Evolutionary conservation across 2,888 invertebrate species (phyloP), one percentile per base, ranked within the genome.

Genomic region (Hypena proboscidalis): DNA sequence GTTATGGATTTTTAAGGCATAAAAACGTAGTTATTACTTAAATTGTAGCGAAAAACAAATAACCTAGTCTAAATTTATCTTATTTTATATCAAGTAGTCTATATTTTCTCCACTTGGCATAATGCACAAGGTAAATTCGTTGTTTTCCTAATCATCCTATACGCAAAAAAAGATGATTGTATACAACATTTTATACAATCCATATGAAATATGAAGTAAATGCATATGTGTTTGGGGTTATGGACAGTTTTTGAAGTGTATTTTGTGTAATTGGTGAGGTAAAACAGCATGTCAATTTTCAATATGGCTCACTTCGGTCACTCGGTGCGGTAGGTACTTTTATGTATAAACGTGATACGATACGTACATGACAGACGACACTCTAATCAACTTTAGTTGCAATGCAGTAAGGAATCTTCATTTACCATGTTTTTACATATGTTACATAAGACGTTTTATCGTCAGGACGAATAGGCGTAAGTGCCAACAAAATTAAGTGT

Each of bases 291-390:
- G 67, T 73, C 58, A 74, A 75, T 79, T 80, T 83, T 77, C 86
- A 87, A 86, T 80, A 87, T 85, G 87, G 87, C 86, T 77, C 77
- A 66, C 75, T 70, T 66, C 70, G 67, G 72, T 71, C 68, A 62
- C 57, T 69, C 66, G 35, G 48, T 62, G 57, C 67, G 56, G 58
- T 67, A 70, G 53, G 57, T 70, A 66, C 53, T 60, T 62, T 50
- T 58, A 60, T 46, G 46, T 70, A 56, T 58, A 64, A 63, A 54
- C 62, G 59, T 50, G 43, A 53, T 65, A 58, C 47, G 45, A 39
- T 57, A 45, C 47, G 35, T 54, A 46, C 38, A 38, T 62, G 57
- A 56, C 55, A 49, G 45, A 39, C 57, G 43, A 57, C 36, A 49
- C 38, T 15, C 13, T 35, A 54, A 39, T 38, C 49, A 57, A 54